Base-by-base conservation (phyloP, 2,888 invertebrate species). In the Monoplex corrugatus region DNA sequence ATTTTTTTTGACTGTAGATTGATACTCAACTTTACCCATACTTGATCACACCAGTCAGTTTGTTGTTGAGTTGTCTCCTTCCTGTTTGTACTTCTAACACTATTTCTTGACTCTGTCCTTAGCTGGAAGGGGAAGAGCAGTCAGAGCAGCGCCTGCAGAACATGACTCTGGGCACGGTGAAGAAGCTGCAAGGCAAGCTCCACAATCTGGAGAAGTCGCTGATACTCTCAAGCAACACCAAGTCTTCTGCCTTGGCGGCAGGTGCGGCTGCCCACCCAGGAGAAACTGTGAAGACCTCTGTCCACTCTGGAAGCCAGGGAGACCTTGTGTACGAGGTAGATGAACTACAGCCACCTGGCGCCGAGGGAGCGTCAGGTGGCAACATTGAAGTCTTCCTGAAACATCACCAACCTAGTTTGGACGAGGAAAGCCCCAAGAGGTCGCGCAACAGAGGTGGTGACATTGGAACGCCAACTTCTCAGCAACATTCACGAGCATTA, bases 121-220 rank as follows among this genome's bases (percentile, higher is more conserved):
- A 93, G 93, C 92, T 93, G 43, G 91, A 92, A 87, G 89, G 89
- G 28, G 89, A 93, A 32, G 92, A 92, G 87, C 89, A 90, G 19
- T 89, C 90, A 50, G 92, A 92, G 19, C 87, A n/a, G n/a, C n/a
- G n/a, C n/a, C n/a, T 89, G 40, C 89, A 91, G 57, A 43, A 83
- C 92, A 92, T 35, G 92, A 94, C 94, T 40, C 92, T 93, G 91
- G 92, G 89, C 44, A 87, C 93, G 80, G 93, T 94, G 10, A 91
- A 91, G 86, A 93, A 93, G 87, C 92, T 95, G 16, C 94, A 94
- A 80, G 89, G 91, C 78, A 93, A 94, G 89, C 90, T 94, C 43
- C 89, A 91, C 84, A 91, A 93, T n/a, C 91, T 94, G 88, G 93
- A 94, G 84, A 75, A 87, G 10, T 88, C 80, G 45, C 72, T 87